Evolutionary conservation across 2,888 invertebrate genomes (phyloP), one percentile per base, ranked within the genome.

Genomic region (Habrosyne pyritoides): DNA sequence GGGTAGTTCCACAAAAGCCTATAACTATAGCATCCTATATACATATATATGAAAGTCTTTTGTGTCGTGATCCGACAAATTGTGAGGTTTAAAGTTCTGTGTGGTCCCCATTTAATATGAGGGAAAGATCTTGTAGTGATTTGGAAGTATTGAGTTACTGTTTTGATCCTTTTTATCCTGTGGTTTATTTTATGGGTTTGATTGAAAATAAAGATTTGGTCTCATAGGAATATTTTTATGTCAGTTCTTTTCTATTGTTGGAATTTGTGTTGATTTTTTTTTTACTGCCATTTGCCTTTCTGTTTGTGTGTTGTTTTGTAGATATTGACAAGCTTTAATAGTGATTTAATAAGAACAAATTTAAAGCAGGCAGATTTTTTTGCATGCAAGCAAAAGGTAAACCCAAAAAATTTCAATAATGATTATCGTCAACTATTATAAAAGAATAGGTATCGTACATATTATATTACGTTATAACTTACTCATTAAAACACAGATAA

Each of bases 1-100:
- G 69, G 65, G 69, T 60, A 56, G 54, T 54, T 55, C 14, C 52
- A 59, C 57, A 48, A 42, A 42, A 42, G 42, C 42, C 18, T 6
- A 7, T 42, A 18, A 42, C 42, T 42, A 42, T 42, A 42, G 42
- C n/a, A 18, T 18, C 18, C 7, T 42, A 42, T 42, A 8, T 42
- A 18, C 61, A 62, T 58, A 52, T 53, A 47, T 57, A 54, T 53
- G 49, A 53, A 58, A 58, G 52, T 50, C 57, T 55, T 56, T 51
- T 36, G 30, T 21, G 18, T 14, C n/a, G 14, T 18, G 42, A 50
- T 30, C 28, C 28, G 50, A 50, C 50, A 50, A 50, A 28, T 50
- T 50, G 50, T 50, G 8, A 18, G 21, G 10, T 21, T 14, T 50
- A 42, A 42, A 8, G 8, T 18, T 22, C 30, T 28, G 50, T 50